These are phyloP conservation scores for Erebia aethiops DNA, from an alignment of 2,888 invertebrate genomes.

Conservation along the genomic window DNA sequence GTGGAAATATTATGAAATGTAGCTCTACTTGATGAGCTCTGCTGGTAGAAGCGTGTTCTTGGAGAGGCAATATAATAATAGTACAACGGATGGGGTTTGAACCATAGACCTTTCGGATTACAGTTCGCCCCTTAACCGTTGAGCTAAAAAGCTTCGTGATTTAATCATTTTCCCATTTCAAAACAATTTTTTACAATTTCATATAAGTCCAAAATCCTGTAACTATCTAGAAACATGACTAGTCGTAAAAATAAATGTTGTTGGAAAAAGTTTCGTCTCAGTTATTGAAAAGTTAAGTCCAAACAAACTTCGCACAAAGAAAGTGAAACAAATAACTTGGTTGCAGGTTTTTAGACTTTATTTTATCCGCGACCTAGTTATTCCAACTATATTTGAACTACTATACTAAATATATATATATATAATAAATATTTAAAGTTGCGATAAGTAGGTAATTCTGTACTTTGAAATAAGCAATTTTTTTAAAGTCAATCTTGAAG, in stretches of 20 bases:
- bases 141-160: too few species aligned
- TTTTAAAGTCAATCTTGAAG: background rate
- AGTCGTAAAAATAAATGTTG: background rate
- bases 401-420: too few species aligned
- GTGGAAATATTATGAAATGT: too few species aligned
- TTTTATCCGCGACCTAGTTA: conserved; percentile 13
- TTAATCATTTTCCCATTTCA: too few species aligned
- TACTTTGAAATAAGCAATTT: background rate
- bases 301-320: conserved; percentile 13
- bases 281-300: conserved; percentile 9
- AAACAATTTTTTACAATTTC: background rate
- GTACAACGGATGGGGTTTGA: too few species aligned
- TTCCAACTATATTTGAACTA: background rate
- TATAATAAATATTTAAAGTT: background rate
- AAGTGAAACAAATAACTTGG: conserved; percentile 14
- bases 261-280: background rate
- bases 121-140: too few species aligned
- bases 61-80: too few species aligned
- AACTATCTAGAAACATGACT: background rate
- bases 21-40: too few species aligned
- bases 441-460: background rate
- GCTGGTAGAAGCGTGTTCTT: too few species aligned
- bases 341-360: conserved; percentile 13
- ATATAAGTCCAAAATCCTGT: background rate
- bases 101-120: too few species aligned